These are phyloP conservation scores for Dione juno DNA, from an alignment of 2,888 invertebrate species.

Conservation along the genomic window DNA sequence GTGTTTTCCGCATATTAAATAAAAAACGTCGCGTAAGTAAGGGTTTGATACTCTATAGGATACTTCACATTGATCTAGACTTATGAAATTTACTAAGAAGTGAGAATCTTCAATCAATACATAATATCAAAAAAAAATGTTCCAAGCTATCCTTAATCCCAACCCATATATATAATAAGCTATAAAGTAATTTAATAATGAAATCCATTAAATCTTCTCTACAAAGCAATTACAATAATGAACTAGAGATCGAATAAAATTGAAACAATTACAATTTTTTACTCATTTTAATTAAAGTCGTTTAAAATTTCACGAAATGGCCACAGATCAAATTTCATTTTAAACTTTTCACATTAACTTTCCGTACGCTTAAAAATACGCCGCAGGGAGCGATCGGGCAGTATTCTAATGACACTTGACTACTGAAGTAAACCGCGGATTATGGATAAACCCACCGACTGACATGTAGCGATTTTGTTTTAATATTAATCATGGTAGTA, in stretches of 20 bases:
- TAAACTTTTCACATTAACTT: slow-evolving; percentile 72
- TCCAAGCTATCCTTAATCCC: not conserved
- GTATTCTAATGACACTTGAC: slow-evolving; percentile 53
- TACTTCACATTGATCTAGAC: too few relatives aligned
- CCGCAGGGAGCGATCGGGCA: slow-evolving; percentile 60
- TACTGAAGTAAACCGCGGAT: slow-evolving; percentile 50
- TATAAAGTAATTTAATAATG: slow-evolving; percentile 2
- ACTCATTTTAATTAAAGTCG: slow-evolving; percentile 47
- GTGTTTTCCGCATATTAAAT: too few relatives aligned
- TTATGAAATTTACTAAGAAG: too few relatives aligned
- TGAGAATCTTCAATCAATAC: too few relatives aligned
- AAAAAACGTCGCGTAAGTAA: too few relatives aligned
- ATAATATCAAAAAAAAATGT: not conserved
- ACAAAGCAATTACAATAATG: slow-evolving; percentile 21
- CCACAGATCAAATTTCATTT: slow-evolving; percentile 77
- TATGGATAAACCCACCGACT: slow-evolving; percentile 36
- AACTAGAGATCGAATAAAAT: slow-evolving; percentile 26
- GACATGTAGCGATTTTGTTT: slow-evolving; percentile 33
- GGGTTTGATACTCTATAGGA: too few relatives aligned
- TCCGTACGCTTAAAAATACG: slow-evolving; percentile 67
- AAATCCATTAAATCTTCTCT: slow-evolving; percentile 2
- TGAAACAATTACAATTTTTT: slow-evolving; percentile 36
- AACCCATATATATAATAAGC: not conserved
- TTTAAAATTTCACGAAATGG: slow-evolving; percentile 46
- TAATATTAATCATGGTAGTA: too few relatives aligned